Percentiles rank a stretch among this genome's conserved stretches.
Evolutionary conservation across 35 echinoderm and acorn worm genomes (phyloP).

Genomic region (Apostichopus californicus): DNA sequence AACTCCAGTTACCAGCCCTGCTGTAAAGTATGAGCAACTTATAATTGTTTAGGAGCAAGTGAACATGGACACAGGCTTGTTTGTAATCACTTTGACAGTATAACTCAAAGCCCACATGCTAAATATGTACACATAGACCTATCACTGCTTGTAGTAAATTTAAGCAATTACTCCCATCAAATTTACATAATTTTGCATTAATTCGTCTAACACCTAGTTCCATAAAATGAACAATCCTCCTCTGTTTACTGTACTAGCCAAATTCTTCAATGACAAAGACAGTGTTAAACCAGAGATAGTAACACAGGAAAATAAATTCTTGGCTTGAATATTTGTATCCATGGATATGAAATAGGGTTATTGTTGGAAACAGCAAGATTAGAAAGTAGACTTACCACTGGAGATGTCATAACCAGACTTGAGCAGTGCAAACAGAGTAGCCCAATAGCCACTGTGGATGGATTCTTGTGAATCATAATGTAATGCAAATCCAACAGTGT

Average conservation of each 20-base stretch:
- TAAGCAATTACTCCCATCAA: too few species aligned
- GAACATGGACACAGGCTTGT: too few species aligned
- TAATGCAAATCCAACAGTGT: not conserved
- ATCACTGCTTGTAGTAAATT: too few species aligned
- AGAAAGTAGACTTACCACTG: not conserved
- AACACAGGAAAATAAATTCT: not conserved
- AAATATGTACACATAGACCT: too few species aligned
- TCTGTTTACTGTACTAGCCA: too few species aligned
- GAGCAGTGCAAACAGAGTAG: not conserved
- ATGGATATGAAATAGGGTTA: not conserved
- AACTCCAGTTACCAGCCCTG: not conserved
- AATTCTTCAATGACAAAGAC: not conserved
- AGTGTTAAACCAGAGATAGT: not conserved
- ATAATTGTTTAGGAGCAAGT: too few species aligned
- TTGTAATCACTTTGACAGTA: too few species aligned
- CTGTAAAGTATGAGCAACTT: too few species aligned
- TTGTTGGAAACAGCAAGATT: not conserved
- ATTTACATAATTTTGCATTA: too few species aligned
- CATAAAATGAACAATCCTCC: too few species aligned
- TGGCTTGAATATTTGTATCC: not conserved
- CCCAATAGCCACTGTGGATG: constrained; percentile 3
- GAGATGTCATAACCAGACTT: constrained; percentile 31
- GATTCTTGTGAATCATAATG: constrained; percentile 23
- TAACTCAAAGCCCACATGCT: too few species aligned
- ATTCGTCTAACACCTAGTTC: too few species aligned